Evolutionary conservation across 2,113 vertebrate species (phyloP), one percentile per base, ranked within the genome.

Genomic region (Podilymbus podiceps): DNA sequence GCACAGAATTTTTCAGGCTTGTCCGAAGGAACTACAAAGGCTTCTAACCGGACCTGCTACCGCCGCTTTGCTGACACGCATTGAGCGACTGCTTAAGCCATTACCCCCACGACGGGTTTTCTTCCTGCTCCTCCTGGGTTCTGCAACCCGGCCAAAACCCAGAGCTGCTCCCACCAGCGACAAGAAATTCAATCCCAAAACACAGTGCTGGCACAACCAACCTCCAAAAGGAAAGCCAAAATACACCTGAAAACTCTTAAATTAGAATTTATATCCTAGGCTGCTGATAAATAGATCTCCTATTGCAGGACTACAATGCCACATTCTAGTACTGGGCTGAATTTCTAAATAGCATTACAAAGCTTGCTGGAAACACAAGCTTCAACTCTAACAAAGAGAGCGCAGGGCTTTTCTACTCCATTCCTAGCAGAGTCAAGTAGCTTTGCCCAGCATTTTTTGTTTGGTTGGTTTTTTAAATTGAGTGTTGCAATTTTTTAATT

Each of bases 91-190:
- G 24, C 75, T 58, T 10, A 35, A 88, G 53, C 49, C 66, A n/a
- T 14, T 3, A 30, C 3, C 13, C 24, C 30, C 9, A 1, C 0
- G 0, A 27, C 1, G 1, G 3, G 25, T 42, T 59, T 15, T 77
- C 33, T 31, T 35, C 38, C 62, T 44, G 38, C 44, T 72, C 60
- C 52, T 85, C 53, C 23, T 2, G 16, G 2, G 24, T 20, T 73
- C 80, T 27, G 12, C 50, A 67, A 19, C 8, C 19, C 74, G 89
- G 46, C 2, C 30, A 3, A 88, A 87, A 76, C 38, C 33, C 16
- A 6, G 6, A 76, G 55, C 38, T 38, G n/a, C 50, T 86, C 50
- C 68, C 38, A 44, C 11, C 1, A 1, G 19, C 59, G 76, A 6
- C 22, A 59, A 53, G 28, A 71, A 59, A 86, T 7, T 25, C 31